phyloP scores from a whole-genome alignment of 1,140 invertebrate species.

The Andrena cerasifolii region DNA sequence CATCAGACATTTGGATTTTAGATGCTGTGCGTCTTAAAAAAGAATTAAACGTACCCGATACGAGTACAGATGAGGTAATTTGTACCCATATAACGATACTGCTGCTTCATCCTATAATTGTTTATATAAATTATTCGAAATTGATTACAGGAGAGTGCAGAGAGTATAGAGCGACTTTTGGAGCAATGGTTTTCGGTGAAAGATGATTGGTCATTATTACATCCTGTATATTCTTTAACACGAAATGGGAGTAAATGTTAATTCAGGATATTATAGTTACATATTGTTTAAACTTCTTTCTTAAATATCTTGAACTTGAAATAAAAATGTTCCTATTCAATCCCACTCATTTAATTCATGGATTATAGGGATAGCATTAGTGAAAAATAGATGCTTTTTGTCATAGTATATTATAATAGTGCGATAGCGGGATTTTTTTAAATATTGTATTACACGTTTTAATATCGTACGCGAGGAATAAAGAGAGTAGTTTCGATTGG shows the following conservation, averaged over 20 bases:
- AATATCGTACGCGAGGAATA: no score
- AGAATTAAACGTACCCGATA: constrained; percentile 53
- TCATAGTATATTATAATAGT: not conserved
- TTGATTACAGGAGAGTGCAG: constrained; percentile 59
- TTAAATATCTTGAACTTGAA: not conserved
- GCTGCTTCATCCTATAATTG: not conserved
- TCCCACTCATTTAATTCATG: not conserved
- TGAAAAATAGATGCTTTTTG: no score
- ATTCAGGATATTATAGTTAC: not conserved
- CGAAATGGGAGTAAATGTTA: constrained; percentile 17
- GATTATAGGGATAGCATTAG: not conserved
- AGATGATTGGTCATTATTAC: constrained; percentile 67
- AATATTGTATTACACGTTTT: not conserved
- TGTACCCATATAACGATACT: constrained; percentile 6
- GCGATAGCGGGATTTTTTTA: not conserved
- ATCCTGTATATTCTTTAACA: constrained; percentile 51
- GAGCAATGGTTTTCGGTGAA: constrained; percentile 63
- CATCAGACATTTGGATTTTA: constrained; percentile 65
- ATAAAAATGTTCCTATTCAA: not conserved
- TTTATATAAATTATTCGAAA: constrained; percentile 17
- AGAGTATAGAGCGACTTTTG: constrained; percentile 61
- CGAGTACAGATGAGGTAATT: constrained; percentile 52
- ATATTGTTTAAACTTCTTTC: not conserved
- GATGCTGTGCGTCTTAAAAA: constrained; percentile 59
- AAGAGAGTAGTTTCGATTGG: constrained; percentile 39